Evolutionary conservation across 2,888 invertebrate genomes (phyloP).

Genomic region (Exocentrus adspersus): DNA sequence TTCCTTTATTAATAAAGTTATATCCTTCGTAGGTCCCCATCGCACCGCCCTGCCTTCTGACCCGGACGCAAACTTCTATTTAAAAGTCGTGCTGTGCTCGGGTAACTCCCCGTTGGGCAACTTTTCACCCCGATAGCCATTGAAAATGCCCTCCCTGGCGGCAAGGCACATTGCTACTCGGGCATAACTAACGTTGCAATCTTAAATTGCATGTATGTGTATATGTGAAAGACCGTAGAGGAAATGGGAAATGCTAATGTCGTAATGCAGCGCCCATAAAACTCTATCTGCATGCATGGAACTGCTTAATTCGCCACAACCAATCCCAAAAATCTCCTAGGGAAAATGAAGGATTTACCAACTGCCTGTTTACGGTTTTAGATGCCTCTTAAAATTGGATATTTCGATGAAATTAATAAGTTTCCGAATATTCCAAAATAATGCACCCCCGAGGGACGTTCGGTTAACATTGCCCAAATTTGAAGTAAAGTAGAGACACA

Average conservation of each 20-base stretch:
- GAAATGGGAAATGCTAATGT: slow-evolving; percentile 54
- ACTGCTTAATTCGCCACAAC: slow-evolving; percentile 45
- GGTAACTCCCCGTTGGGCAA: slow-evolving; percentile 46
- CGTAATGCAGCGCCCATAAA: slow-evolving; percentile 50
- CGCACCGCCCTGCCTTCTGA: slow-evolving; percentile 27
- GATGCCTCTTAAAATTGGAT: too few species aligned
- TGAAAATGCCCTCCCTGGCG: slow-evolving; percentile 38
- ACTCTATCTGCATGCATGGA: slow-evolving; percentile 50
- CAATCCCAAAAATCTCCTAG: slow-evolving; percentile 4
- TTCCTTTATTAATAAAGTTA: too few species aligned
- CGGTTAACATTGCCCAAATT: too few species aligned
- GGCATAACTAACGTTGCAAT: slow-evolving; percentile 50
- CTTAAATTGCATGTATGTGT: slow-evolving; percentile 52
- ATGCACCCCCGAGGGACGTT: too few species aligned
- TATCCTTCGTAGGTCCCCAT: not conserved
- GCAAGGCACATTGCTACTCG: slow-evolving; percentile 36
- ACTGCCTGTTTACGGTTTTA: slow-evolving; percentile 6
- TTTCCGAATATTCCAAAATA: too few species aligned
- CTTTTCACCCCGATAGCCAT: slow-evolving; percentile 49
- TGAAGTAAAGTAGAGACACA: too few species aligned
- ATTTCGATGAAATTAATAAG: too few species aligned
- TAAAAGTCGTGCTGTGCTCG: slow-evolving; percentile 46
- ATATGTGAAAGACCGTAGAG: slow-evolving; percentile 47
- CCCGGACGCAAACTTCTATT: slow-evolving; percentile 44
- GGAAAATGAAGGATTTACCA: not conserved